Evolutionary conservation across 2,797 vertebrate species (phyloP), one percentile per base, ranked within the genome.

Genomic region (Trichosurus vulpecula): DNA sequence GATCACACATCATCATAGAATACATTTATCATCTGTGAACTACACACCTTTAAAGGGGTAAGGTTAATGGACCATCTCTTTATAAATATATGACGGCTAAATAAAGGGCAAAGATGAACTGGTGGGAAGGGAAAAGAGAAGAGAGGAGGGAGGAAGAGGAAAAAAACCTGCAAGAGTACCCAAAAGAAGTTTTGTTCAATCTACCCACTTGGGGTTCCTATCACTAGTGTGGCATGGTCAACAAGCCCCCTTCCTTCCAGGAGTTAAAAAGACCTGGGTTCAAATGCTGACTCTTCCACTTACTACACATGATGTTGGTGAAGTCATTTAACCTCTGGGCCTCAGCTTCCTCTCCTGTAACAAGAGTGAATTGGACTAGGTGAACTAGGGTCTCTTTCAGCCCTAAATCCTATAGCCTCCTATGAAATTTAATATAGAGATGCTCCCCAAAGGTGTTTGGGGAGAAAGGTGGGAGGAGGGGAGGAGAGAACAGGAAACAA

Each of bases 61-160:
- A 97, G 87, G 97, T 87, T 94, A 97, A 96, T 96, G 95, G 95
- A 52, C 92, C 94, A 54, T 90, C 92, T 96, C 93, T 97, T 96
- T 92, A 92, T 90, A 95, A 95, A 94, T 93, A 93, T 6, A 93
- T 51, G 29, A 92, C 93, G 92, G 58, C 89, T 93, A 74, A 87
- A 81, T 92, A 89, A 87, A 81, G 10, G 61, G 96, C 91, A 92
- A 97, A 90, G n/a, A 41, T 25, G 19, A 41, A 81, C 19, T 47
- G n/a, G 6, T 81, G 66, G 8, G n/a, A 41, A n/a, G n/a, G 66
- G n/a, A 41, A 81, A 56, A 74, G 16, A 74, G 95, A 90, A 95
- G 61, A 92, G 87, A 58, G 13, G 29, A 19, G 35, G 8, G 52
- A 92, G 54, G 51, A 93, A 57, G 31, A 35, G 16, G 12, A 66